These are phyloP conservation scores for Ladona fulva DNA, from an alignment of 1,140 invertebrate species.

Conservation along the genomic window DNA sequence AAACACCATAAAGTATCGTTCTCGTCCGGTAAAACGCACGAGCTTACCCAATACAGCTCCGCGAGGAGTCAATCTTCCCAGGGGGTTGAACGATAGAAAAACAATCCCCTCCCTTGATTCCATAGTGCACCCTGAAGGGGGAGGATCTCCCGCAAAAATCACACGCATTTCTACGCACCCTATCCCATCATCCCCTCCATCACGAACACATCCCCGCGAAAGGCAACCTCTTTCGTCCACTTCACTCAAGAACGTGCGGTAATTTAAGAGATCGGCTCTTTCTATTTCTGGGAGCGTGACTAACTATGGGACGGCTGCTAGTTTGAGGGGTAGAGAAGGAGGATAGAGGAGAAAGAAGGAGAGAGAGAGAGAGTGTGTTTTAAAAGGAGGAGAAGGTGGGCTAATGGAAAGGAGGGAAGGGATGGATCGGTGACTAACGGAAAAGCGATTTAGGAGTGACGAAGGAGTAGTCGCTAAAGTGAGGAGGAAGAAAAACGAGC, in stretches of 20 bases:
- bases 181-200: too few species aligned
- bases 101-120: too few species aligned
- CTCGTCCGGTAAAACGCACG: too few species aligned
- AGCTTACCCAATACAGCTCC: too few species aligned
- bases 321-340: background rate
- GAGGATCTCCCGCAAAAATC: too few species aligned
- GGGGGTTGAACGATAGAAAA: too few species aligned
- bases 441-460: background rate
- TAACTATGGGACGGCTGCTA: background rate
- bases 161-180: too few species aligned
- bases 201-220: background rate
- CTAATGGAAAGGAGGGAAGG: background rate
- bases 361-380: background rate
- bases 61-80: too few species aligned
- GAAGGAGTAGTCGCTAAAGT: background rate
- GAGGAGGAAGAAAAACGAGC: background rate
- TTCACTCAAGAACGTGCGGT: constrained; percentile 2
- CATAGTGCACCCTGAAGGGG: too few species aligned
- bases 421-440: background rate
- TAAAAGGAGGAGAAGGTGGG: background rate
- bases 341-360: background rate
- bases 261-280: background rate
- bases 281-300: constrained; percentile 7
- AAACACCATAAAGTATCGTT: too few species aligned
- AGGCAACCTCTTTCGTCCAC: background rate